These are phyloP conservation scores for Ptychobarbus kaznakovi DNA, from an alignment of 2,797 vertebrate species.

Conservation along the genomic window DNA sequence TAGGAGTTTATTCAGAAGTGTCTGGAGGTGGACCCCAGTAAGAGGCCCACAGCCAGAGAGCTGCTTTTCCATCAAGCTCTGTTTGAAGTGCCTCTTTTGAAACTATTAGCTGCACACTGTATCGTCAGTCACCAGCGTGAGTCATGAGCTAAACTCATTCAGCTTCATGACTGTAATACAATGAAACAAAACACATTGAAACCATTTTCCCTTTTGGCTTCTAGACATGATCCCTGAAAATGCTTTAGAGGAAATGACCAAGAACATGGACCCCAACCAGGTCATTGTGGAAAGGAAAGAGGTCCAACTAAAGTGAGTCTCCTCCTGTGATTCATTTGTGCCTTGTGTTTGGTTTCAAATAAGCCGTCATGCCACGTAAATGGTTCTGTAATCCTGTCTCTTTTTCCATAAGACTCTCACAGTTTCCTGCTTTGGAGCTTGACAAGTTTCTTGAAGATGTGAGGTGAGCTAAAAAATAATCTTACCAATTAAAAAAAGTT, in stretches of 20 bases:
- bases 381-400: background rate
- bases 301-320: conserved; percentile 92
- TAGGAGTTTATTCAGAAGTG: conserved; percentile 99
- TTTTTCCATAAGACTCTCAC: conserved; percentile 85
- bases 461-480: conserved; percentile 76
- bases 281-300: conserved; percentile 92
- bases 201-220: conserved; percentile 13
- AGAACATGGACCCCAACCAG: conserved; percentile 95
- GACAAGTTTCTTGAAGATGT: conserved; percentile 99
- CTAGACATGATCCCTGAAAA: conserved; percentile 98
- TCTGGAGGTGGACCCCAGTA: conserved; percentile 89
- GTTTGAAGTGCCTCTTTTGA: conserved; percentile 96
- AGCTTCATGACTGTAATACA: conserved; percentile 1
- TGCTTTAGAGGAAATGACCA: conserved; percentile 97
- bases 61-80: conserved; percentile 95
- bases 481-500: background rate
- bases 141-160: conserved; percentile 60
- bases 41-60: conserved; percentile 92
- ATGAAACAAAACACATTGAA: conserved; percentile 7
- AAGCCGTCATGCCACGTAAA: background rate
- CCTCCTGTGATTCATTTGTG: background rate
- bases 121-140: conserved; percentile 97
- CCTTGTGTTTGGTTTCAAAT: background rate
- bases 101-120: conserved; percentile 95
- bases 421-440: conserved; percentile 94